phyloP scores from a whole-genome alignment of 2,113 vertebrate species.

The Marmota flaviventris region DNA sequence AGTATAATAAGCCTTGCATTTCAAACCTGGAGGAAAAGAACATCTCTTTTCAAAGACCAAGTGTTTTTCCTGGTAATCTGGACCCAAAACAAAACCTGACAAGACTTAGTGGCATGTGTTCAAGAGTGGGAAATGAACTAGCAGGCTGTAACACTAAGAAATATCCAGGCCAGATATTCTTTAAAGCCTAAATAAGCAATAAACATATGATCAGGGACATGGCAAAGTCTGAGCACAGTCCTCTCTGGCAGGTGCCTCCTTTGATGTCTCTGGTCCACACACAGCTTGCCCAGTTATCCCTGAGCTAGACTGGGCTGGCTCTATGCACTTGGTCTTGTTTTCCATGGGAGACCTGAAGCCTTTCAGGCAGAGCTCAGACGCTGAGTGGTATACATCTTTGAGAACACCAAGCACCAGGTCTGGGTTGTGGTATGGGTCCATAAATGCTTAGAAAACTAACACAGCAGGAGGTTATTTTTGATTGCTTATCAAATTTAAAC shows the following conservation, averaged over 20 bases:
- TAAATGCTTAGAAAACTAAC: not conserved
- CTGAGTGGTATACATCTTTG: not conserved
- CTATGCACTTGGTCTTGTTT: not conserved
- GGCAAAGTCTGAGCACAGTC: not conserved
- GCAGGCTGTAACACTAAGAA: not conserved
- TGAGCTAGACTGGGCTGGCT: not conserved
- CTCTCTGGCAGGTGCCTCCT: not conserved
- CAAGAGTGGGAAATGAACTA: not conserved
- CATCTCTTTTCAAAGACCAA: not conserved
- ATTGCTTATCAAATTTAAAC: not conserved
- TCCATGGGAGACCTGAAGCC: not conserved
- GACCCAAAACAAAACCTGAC: not conserved
- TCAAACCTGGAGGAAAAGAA: slow-evolving; percentile 18
- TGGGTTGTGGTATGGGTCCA: not conserved
- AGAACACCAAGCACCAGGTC: not conserved
- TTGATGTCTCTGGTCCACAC: not conserved
- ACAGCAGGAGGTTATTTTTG: not conserved
- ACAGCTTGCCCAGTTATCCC: not conserved
- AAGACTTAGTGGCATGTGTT: not conserved
- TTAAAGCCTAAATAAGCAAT: not conserved
- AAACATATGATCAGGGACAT: not conserved
- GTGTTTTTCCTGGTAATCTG: not conserved
- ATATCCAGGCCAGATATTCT: not conserved
- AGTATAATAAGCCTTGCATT: not conserved
- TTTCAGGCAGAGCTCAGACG: not conserved